phyloP scores from a whole-genome alignment of 2,888 invertebrate genomes.

The Drosophila bunnanda region DNA sequence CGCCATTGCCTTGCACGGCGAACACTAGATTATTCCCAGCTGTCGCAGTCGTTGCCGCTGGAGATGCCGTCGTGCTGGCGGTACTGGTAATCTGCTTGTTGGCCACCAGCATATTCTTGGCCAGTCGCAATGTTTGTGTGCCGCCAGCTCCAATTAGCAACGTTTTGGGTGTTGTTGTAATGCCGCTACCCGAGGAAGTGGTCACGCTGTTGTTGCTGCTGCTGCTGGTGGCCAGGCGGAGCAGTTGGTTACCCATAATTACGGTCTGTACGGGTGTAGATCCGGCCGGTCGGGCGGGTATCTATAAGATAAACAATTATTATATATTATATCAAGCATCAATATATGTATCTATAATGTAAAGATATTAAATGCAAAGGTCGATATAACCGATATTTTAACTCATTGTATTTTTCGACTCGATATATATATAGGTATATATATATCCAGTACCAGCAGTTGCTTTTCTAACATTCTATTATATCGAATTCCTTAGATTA shows the following conservation, averaged over 20 bases:
- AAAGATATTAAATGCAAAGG: too few species aligned
- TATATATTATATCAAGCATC: too few species aligned
- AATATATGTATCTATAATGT: too few species aligned
- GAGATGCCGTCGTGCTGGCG: slow-evolving; percentile 55
- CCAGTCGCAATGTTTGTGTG: slow-evolving; percentile 80
- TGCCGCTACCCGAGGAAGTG: slow-evolving; percentile 36
- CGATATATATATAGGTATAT: too few species aligned
- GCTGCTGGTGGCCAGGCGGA: slow-evolving; percentile 72
- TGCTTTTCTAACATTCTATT: too few species aligned
- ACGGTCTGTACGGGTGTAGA: slow-evolving; percentile 82
- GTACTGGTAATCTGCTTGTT: slow-evolving; percentile 27
- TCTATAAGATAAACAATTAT: slow-evolving; percentile 30
- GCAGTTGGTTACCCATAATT: slow-evolving; percentile 84
- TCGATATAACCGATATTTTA: too few species aligned
- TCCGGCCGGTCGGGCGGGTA: slow-evolving; percentile 56
- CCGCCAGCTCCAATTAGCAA: slow-evolving; percentile 79
- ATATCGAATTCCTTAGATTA: not conserved
- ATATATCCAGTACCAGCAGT: too few species aligned
- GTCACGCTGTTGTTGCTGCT: slow-evolving; percentile 35
- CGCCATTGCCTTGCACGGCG: slow-evolving; percentile 86
- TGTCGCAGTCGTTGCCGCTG: slow-evolving; percentile 49
- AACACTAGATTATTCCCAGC: slow-evolving; percentile 85
- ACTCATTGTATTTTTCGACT: too few species aligned
- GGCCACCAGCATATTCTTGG: slow-evolving; percentile 69
- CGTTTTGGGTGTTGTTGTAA: slow-evolving; percentile 74